Conservation (phyloP, 2,113 vertebrate genomes). For the Chaenogobius annularis region DNA sequence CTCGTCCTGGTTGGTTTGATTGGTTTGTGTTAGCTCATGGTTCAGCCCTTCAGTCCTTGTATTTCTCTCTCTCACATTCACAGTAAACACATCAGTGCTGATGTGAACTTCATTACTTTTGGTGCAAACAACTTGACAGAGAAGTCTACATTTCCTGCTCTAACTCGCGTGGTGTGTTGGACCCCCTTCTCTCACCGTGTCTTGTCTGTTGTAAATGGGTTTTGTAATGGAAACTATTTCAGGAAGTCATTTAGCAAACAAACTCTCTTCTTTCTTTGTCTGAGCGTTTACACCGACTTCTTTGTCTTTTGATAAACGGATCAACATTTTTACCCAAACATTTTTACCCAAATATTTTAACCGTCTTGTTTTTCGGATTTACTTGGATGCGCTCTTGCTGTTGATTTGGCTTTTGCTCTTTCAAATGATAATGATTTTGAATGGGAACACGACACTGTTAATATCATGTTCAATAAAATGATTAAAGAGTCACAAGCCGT, state of each 20-base stretch:
- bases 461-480: constrained; percentile 2
- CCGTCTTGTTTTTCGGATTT: background rate
- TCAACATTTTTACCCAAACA: background rate
- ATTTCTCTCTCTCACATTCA: background rate
- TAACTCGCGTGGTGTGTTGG: background rate
- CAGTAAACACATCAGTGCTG: background rate
- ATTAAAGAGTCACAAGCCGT: background rate
- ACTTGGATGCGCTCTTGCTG: background rate
- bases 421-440: background rate
- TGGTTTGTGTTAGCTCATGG: no score
- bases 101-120: background rate
- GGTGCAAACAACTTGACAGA: background rate
- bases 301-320: background rate
- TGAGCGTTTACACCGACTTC: no score
- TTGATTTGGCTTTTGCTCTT: no score
- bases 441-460: background rate
- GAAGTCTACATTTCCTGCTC: background rate
- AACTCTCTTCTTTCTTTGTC: background rate
- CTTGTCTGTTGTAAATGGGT: background rate
- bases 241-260: background rate
- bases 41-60: background rate
- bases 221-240: constrained; percentile 10
- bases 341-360: no score
- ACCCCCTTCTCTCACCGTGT: background rate
- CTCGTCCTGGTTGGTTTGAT: no score